Percentiles rank a stretch among this genome's conserved stretches.
Conservation (phyloP, 2,113 vertebrate species). For the Pseudorectes ferrugineus region DNA sequence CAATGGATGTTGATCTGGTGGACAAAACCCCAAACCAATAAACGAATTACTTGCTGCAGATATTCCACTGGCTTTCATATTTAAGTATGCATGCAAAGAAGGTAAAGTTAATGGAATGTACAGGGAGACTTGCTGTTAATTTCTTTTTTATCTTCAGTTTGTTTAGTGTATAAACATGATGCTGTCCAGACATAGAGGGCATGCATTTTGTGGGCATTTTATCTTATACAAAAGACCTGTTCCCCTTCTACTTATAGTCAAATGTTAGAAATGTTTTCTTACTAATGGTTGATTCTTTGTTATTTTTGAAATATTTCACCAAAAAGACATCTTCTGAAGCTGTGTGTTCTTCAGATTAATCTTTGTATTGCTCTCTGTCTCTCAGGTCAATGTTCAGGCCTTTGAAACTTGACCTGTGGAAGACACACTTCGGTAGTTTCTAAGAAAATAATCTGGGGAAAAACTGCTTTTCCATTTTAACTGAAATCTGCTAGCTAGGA, state of each 20-base stretch:
- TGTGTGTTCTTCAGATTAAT: not conserved
- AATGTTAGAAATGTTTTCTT: not conserved
- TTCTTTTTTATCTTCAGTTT: not conserved
- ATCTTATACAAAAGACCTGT: not conserved
- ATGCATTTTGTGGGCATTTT: rapidly evolving
- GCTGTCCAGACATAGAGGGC: rapidly evolving
- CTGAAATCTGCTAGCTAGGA: not conserved
- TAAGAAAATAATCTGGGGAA: not conserved
- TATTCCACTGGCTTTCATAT: not conserved
- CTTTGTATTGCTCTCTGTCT: not conserved
- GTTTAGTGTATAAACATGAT: not conserved
- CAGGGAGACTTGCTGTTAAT: not conserved
- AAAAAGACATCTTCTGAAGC: not conserved
- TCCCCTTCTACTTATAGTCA: not conserved
- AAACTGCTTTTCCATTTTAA: not conserved
- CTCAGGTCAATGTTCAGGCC: not conserved
- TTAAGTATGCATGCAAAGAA: not conserved
- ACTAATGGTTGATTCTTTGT: not conserved
- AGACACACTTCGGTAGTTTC: not conserved
- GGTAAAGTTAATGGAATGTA: not conserved
- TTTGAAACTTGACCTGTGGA: not conserved
- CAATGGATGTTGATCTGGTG: not conserved
- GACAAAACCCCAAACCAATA: not conserved
- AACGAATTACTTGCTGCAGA: not conserved
- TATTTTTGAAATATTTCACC: not conserved